Conservation (phyloP, 2,113 vertebrate genomes). For the Aldabrachelys gigantea region DNA sequence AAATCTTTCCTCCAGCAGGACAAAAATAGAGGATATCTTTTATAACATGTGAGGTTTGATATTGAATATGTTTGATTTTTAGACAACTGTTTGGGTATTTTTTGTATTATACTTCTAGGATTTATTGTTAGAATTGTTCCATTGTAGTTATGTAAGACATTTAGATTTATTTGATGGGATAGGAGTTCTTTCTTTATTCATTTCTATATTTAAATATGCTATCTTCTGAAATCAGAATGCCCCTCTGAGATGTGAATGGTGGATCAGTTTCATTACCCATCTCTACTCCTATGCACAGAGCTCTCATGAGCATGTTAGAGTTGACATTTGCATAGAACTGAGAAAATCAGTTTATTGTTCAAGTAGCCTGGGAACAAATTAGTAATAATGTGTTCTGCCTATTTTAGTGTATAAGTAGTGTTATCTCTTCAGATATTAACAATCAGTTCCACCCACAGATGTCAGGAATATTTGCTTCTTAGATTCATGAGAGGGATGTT, state of each 20-base stretch:
- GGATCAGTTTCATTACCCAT: rapidly evolving
- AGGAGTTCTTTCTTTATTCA: background rate
- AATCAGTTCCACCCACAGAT: background rate
- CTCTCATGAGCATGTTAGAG: background rate
- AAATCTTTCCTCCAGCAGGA: rapidly evolving
- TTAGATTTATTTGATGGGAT: background rate
- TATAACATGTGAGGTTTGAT: background rate
- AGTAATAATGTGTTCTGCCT: too few relatives aligned
- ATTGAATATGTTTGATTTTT: background rate
- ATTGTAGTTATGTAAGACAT: background rate
- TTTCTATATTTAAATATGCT: background rate
- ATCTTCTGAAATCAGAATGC: background rate
- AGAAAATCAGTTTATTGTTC: background rate
- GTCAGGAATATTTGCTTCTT: background rate
- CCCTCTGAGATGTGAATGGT: background rate
- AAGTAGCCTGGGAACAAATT: background rate
- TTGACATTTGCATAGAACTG: background rate
- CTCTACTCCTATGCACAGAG: rapidly evolving
- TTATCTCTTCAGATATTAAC: too few relatives aligned
- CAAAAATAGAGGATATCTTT: background rate
- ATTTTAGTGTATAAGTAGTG: too few relatives aligned
- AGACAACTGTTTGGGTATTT: background rate
- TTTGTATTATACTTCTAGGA: background rate
- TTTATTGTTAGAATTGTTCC: background rate
- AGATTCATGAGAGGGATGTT: background rate